These are phyloP conservation scores for Halcyon senegalensis DNA, from an alignment of 2,113 vertebrate genomes.

Conservation along the genomic window DNA sequence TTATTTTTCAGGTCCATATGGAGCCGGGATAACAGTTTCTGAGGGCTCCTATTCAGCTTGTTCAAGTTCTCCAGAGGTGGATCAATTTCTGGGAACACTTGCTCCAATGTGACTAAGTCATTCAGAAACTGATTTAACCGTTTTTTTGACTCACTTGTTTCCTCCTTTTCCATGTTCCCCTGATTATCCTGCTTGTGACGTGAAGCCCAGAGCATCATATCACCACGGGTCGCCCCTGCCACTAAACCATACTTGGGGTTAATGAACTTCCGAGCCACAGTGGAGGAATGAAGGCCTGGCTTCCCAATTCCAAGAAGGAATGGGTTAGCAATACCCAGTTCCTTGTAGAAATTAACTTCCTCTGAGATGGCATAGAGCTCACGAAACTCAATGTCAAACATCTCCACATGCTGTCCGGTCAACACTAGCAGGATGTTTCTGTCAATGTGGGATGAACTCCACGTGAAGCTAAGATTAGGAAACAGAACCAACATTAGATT, in stretches of 20 bases:
- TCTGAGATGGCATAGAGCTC: conserved; percentile 93
- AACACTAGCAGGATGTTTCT: conserved; percentile 91
- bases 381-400: conserved; percentile 91
- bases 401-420: conserved; percentile 89
- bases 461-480: conserved; percentile 84
- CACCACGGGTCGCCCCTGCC: conserved; percentile 75
- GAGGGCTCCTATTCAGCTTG: conserved; percentile 44
- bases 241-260: conserved; percentile 92
- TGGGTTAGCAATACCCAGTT: conserved; percentile 75
- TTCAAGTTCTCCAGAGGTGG: conserved; percentile 45
- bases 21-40: conserved; percentile 34
- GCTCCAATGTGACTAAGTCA: conserved; percentile 77
- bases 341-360: conserved; percentile 85
- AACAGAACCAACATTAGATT: not conserved
- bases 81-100: conserved; percentile 73
- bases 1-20: conserved; percentile 60
- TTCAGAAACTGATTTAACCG: conserved; percentile 76
- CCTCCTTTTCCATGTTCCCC: conserved; percentile 53
- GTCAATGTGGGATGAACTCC: conserved; percentile 90
- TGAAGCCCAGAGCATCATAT: conserved; percentile 77
- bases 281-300: conserved; percentile 61
- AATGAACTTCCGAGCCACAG: conserved; percentile 90
- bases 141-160: conserved; percentile 65
- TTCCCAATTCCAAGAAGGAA: conserved; percentile 46
- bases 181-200: conserved; percentile 49